phyloP scores from a whole-genome alignment of 2,888 invertebrate species.

The Dicranocentrus wangi region DNA sequence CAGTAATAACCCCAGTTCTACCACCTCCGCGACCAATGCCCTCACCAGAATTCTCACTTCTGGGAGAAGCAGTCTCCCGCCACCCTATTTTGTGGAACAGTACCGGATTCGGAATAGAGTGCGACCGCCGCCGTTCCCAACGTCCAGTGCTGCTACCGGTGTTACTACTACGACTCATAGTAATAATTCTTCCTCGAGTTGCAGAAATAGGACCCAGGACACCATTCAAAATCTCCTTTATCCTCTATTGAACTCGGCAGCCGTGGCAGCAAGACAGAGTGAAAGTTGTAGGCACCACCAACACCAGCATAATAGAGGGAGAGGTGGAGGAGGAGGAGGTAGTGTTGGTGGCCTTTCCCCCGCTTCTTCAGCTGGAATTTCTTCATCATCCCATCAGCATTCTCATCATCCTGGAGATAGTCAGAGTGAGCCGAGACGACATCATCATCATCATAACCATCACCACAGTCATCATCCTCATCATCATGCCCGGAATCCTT shows the following conservation, averaged over 20 bases:
- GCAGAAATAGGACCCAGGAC: slow-evolving; percentile 25
- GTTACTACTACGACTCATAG: neutral
- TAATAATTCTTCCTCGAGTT: neutral
- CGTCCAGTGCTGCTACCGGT: neutral
- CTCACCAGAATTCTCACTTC: slow-evolving; percentile 14
- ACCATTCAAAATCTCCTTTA: slow-evolving; percentile 39
- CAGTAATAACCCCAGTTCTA: neutral
- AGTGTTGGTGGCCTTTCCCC: too few relatives aligned
- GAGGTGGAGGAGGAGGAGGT: neutral
- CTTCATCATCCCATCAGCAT: too few relatives aligned
- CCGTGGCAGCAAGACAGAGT: neutral
- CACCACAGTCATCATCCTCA: neutral
- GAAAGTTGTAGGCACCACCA: neutral
- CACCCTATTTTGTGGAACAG: slow-evolving; percentile 61
- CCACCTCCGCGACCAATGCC: neutral
- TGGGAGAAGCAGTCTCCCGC: slow-evolving; percentile 32
- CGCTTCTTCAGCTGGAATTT: neutral
- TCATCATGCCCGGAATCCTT: neutral
- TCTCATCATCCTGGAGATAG: too few relatives aligned
- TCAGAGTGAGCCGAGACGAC: slow-evolving; percentile 32
- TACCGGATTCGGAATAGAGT: slow-evolving; percentile 59
- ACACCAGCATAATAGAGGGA: neutral
- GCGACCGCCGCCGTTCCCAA: slow-evolving; percentile 37
- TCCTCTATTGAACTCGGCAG: slow-evolving; percentile 30
- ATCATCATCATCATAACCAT: neutral